Evolutionary conservation across 2,113 vertebrate species (phyloP).

Genomic region (Haemorhous mexicanus): DNA sequence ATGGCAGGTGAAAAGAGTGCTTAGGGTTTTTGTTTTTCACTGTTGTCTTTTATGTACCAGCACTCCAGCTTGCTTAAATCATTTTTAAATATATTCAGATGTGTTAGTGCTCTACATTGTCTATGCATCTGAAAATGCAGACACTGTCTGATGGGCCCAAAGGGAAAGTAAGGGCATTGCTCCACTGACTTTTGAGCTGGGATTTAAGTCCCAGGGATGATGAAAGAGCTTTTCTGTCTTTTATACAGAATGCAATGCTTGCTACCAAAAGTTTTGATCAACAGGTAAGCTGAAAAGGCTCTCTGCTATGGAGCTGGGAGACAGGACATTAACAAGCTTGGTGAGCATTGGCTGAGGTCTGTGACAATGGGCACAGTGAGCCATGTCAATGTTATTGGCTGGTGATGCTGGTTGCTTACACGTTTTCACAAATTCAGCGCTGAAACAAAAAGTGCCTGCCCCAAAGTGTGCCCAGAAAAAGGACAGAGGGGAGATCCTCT

Average conservation of each 20-base stretch:
- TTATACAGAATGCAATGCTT: neutral
- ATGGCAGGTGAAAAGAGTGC: neutral
- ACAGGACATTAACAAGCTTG: neutral
- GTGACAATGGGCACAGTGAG: neutral
- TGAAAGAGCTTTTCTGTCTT: neutral
- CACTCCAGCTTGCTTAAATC: neutral
- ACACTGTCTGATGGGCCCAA: neutral
- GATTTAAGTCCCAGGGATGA: neutral
- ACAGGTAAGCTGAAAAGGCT: neutral
- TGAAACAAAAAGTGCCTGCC: neutral
- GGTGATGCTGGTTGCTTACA: neutral
- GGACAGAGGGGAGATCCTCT: neutral
- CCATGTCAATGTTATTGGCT: neutral
- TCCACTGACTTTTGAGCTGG: neutral
- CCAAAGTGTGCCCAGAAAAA: accelerated
- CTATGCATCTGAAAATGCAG: neutral
- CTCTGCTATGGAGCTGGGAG: neutral
- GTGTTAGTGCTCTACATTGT: neutral
- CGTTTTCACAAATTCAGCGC: neutral
- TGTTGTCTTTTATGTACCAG: neutral
- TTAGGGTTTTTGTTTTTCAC: neutral
- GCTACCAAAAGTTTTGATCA: neutral
- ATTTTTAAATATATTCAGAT: neutral
- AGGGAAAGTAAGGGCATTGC: neutral
- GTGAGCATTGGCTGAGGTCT: neutral